Conservation (phyloP, 1,140 invertebrate genomes). For the Trachelipus rathkii region DNA sequence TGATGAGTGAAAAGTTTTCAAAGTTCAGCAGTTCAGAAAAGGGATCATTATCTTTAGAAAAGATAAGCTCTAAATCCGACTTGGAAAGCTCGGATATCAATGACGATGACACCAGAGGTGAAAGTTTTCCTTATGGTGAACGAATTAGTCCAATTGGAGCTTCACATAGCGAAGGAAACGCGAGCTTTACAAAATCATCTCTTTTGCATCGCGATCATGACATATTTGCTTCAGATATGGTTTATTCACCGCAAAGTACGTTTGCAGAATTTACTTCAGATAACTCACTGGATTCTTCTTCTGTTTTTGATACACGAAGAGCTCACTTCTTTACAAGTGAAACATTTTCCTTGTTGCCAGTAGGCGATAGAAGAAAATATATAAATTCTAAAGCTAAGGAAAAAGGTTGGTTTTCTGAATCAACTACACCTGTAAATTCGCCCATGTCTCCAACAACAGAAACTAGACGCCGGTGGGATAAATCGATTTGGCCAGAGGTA, state of each 20-base stretch:
- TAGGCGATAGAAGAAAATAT: not conserved
- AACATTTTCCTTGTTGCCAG: not conserved
- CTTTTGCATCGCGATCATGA: too few relatives aligned
- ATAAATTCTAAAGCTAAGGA: not conserved
- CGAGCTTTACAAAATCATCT: constrained; percentile 17
- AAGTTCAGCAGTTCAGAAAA: not conserved
- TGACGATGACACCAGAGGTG: not conserved
- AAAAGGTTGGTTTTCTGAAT: constrained; percentile 14
- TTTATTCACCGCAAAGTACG: not conserved
- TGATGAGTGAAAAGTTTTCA: not conserved
- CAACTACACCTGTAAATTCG: constrained; percentile 23
- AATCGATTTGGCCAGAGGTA: constrained; percentile 42
- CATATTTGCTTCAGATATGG: too few relatives aligned
- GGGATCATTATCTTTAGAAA: not conserved
- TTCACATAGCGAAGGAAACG: constrained; percentile 23
- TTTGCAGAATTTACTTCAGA: constrained; percentile 19
- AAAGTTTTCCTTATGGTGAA: constrained; percentile 22
- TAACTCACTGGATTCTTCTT: constrained; percentile 34
- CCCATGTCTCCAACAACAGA: constrained; percentile 39
- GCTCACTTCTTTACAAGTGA: not conserved
- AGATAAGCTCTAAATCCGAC: not conserved
- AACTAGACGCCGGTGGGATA: constrained; percentile 41
- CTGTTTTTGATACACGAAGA: not conserved
- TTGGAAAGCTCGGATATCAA: constrained; percentile 20
- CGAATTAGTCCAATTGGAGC: constrained; percentile 28